Percentiles rank a stretch among this genome's conserved stretches.
These are phyloP conservation scores for Lathamus discolor DNA, from an alignment of 2,113 vertebrate genomes.

Conservation along the genomic window DNA sequence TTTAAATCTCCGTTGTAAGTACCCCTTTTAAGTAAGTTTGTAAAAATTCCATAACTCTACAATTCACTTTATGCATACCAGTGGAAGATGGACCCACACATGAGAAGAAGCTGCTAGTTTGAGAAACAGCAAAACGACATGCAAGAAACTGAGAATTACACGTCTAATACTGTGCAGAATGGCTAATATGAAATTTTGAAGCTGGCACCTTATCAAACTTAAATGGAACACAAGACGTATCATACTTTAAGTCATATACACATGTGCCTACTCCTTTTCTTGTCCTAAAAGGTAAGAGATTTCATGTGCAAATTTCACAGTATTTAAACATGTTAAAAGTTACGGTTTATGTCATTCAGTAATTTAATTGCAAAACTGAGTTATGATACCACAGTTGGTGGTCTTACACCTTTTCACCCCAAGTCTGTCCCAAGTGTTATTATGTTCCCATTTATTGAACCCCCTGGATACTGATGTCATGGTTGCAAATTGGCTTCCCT, in stretches of 20 bases:
- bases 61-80: background rate
- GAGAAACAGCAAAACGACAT: background rate
- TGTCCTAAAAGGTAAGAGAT: background rate
- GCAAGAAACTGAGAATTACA: background rate
- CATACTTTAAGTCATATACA: background rate
- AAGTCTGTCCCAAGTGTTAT: slow-evolving; percentile 35
- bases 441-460: slow-evolving; percentile 71
- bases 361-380: slow-evolving; percentile 38
- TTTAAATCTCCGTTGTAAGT: background rate
- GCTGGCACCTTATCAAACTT: background rate
- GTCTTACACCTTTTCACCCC: slow-evolving; percentile 16
- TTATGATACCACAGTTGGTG: background rate
- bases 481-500: slow-evolving; percentile 71
- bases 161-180: background rate
- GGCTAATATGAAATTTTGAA: background rate
- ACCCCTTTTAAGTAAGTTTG: background rate
- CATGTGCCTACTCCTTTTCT: background rate
- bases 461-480: slow-evolving; percentile 63
- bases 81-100: background rate
- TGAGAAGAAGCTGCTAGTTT: background rate
- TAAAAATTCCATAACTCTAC: background rate
- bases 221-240: background rate
- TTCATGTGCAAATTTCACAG: background rate
- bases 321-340: background rate
- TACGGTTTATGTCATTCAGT: background rate